phyloP scores from a whole-genome alignment of 1,140 invertebrate genomes.

The Stegodyphus mimosarum region DNA sequence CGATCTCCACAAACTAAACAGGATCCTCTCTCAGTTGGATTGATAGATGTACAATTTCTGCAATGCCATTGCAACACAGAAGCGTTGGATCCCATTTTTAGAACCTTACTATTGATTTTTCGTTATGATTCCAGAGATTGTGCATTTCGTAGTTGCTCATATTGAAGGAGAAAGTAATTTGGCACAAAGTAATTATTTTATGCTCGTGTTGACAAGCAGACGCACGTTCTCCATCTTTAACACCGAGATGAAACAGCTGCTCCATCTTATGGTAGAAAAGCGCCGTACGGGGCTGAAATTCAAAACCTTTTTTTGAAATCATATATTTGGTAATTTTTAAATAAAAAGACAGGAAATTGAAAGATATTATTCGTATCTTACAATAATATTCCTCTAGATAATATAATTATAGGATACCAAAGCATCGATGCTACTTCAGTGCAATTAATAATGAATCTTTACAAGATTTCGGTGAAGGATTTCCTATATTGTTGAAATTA shows the following conservation, averaged over 20 bases:
- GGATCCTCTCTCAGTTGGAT: constrained; percentile 81
- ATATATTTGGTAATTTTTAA: too few species aligned
- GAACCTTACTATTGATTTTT: constrained; percentile 18
- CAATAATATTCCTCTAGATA: too few species aligned
- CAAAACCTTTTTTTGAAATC: too few species aligned
- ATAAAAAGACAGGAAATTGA: too few species aligned
- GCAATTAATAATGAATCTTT: too few species aligned
- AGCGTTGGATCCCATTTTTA: constrained; percentile 85
- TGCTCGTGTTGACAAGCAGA: constrained; percentile 38
- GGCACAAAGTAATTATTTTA: background rate
- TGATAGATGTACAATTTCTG: constrained; percentile 84
- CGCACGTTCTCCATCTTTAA: constrained; percentile 51
- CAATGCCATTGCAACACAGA: constrained; percentile 91
- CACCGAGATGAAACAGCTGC: constrained; percentile 7
- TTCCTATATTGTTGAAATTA: too few species aligned
- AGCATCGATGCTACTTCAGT: too few species aligned
- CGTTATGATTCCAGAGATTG: background rate
- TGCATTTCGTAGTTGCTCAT: background rate
- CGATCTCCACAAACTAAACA: constrained; percentile 80
- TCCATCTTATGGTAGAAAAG: constrained; percentile 1
- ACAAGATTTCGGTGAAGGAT: too few species aligned
- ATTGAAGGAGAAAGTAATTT: background rate
- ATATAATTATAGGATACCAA: too few species aligned
- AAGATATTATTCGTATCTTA: too few species aligned
- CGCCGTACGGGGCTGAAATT: too few species aligned